Base-by-base conservation (phyloP, 2,888 invertebrate species). In the Macroteleia sp. region DNA sequence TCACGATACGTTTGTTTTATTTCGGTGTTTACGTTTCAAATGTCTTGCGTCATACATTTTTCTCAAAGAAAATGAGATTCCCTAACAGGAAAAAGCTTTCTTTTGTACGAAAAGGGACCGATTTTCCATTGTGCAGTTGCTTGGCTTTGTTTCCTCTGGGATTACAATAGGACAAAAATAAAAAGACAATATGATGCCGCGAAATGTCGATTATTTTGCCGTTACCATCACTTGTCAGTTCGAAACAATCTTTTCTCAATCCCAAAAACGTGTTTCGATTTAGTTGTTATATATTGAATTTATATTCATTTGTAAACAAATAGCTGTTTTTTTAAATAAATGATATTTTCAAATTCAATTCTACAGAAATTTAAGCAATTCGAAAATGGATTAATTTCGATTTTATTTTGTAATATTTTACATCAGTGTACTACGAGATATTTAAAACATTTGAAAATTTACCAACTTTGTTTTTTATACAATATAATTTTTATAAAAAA, bases 61-160 rank as follows among this genome's bases (percentile, higher is more conserved):
- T 17, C 36, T 30, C 14, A 17, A 39, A 44, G 70, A 64, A 80
- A 81, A 82, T 81, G 78, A 66, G 81, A 80, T 81, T 81, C 75
- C 62, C 71, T 70, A 70, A 73, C 41, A 71, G 73, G 54, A 62
- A 78, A 76, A 77, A 71, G 67, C 25, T 75, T 61, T 54, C 62
- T 73, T 56, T 76, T 57, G 19, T 59, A 69, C 61, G 42, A 62
- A 52, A 52, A 48, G 50, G 48, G 66, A 74, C 77, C 77, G 77
- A 82, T 83, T 81, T 83, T 81, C 73, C 41, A 34, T 48, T 61
- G 44, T 61, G 9, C 5, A 3, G 32, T 41, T 20, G 44, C 42
- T 42, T 54, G 5, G 36, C 25, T 48, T 36, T 50, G 44, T 52
- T 70, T 52, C 42, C 17, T 22, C 1, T 3, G 46, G 36, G 54